These are phyloP conservation scores for Oppia nitens DNA, from an alignment of 1,140 invertebrate genomes.

Conservation along the genomic window DNA sequence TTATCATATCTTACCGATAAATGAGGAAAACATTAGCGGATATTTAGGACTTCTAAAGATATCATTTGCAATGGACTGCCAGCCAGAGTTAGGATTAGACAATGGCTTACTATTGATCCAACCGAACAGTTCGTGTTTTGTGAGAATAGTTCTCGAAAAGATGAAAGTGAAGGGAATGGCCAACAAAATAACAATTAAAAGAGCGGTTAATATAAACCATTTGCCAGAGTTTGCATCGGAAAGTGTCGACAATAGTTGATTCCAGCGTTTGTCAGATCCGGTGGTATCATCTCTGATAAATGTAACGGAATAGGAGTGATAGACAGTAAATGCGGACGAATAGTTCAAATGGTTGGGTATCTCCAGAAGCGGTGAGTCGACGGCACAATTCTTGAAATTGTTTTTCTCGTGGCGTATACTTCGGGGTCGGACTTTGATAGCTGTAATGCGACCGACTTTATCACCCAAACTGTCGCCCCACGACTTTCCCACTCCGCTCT, in stretches of 20 bases:
- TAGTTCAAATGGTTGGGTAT: not conserved
- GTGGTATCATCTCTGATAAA: conserved; percentile 5
- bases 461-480: not conserved
- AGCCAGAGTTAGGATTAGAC: conserved; percentile 35
- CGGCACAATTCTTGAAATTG: not conserved
- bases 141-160: not conserved
- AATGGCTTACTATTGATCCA: conserved; percentile 30
- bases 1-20: too few relatives aligned
- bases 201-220: not conserved
- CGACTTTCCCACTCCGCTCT: not conserved
- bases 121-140: not conserved
- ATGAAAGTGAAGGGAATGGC: not conserved
- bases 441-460: not conserved
- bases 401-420: not conserved
- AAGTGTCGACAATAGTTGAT: not conserved
- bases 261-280: not conserved
- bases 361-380: not conserved
- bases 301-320: conserved; percentile 1
- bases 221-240: not conserved
- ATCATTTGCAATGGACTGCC: conserved; percentile 34
- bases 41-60: conserved; percentile 32
- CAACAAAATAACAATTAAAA: not conserved
- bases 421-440: not conserved
- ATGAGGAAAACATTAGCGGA: conserved; percentile 27
- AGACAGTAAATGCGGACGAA: not conserved